Conservation (phyloP, 1,140 invertebrate genomes). For the Episyrphus balteatus region DNA sequence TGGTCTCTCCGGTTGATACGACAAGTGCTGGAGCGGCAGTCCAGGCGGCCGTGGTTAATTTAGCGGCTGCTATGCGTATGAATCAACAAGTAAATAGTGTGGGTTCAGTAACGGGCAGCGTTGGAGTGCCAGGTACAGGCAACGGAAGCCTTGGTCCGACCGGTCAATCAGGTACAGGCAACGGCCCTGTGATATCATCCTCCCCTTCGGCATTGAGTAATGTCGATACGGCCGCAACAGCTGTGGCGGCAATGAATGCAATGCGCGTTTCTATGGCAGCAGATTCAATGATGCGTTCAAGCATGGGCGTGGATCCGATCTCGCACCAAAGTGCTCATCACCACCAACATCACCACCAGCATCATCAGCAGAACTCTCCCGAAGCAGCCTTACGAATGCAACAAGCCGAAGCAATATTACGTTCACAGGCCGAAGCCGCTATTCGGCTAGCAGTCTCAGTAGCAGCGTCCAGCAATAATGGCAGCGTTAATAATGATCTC, state of each 20-base stretch:
- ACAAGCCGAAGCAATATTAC: conserved; percentile 65
- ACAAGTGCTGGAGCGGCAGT: conserved; percentile 43
- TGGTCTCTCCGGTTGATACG: conserved; percentile 19
- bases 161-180: conserved; percentile 38
- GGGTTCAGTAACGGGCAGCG: conserved; percentile 5
- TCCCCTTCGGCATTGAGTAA: conserved; percentile 19
- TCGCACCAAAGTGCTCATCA: conserved; percentile 39
- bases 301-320: conserved; percentile 13
- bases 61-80: conserved; percentile 70
- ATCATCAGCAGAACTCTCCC: conserved; percentile 42
- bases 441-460: conserved; percentile 62
- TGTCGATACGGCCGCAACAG: conserved; percentile 23
- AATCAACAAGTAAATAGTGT: conserved; percentile 27
- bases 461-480: conserved; percentile 32
- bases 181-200: too few relatives aligned
- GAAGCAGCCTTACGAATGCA: conserved; percentile 62
- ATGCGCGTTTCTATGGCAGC: conserved; percentile 23
- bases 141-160: conserved; percentile 40
- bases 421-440: conserved; percentile 72
- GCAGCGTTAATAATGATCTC: conserved; percentile 21
- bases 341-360: conserved; percentile 44
- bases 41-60: conserved; percentile 62
- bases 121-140: conserved; percentile 4
- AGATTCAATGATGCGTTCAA: conserved; percentile 19
- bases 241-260: conserved; percentile 35